Conservation (phyloP, 1,140 invertebrate genomes). For the Drosophila bocqueti region DNA sequence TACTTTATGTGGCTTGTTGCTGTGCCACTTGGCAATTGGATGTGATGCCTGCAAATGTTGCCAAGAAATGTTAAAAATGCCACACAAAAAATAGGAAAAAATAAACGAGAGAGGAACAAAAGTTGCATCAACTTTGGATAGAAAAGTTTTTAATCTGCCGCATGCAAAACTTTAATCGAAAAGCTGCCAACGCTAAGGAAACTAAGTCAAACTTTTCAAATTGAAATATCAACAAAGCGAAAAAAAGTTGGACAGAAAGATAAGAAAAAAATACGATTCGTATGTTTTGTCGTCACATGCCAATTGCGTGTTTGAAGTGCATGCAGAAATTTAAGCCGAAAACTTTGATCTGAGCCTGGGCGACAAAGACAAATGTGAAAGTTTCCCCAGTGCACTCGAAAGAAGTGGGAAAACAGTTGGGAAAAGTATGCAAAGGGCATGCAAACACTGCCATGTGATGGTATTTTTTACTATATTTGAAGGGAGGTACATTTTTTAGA, state of each 20-base stretch:
- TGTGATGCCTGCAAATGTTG: conserved; percentile 27
- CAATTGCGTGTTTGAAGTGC: conserved; percentile 59
- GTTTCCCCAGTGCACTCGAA: conserved; percentile 38
- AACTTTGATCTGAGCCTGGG: conserved; percentile 50
- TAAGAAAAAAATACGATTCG: conserved; percentile 53
- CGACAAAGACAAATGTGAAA: conserved; percentile 64
- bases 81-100: conserved; percentile 14
- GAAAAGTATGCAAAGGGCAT: conserved; percentile 49
- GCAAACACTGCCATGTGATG: conserved; percentile 51
- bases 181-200: conserved; percentile 48
- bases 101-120: conserved; percentile 18
- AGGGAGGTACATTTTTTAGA: conserved; percentile 4
- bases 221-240: conserved; percentile 53
- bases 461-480: conserved; percentile 8
- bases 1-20: conserved; percentile 21
- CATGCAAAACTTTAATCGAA: conserved; percentile 66
- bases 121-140: conserved; percentile 25
- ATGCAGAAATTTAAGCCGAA: conserved; percentile 67
- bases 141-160: conserved; percentile 64
- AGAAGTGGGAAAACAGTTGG: conserved; percentile 35
- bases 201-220: conserved; percentile 70
- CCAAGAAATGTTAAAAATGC: conserved; percentile 45
- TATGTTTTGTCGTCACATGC: conserved; percentile 59
- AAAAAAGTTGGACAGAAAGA: conserved; percentile 2
- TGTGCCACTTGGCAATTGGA: conserved; percentile 42